These are phyloP conservation scores for Lycocerus yunnanus DNA, from an alignment of 2,888 invertebrate species.

Conservation along the genomic window DNA sequence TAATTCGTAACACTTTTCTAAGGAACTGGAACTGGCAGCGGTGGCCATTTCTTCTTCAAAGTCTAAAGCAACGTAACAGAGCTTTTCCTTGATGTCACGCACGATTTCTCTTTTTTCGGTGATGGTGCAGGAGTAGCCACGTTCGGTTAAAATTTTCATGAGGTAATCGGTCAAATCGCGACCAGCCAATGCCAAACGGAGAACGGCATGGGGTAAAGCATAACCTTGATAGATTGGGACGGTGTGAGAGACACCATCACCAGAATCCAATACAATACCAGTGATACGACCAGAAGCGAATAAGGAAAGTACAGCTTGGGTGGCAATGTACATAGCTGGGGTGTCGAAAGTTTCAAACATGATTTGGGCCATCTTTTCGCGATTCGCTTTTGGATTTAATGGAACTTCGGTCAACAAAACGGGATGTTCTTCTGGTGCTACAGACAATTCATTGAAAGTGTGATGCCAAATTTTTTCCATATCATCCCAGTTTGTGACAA, in stretches of 20 bases:
- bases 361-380: constrained; percentile 90
- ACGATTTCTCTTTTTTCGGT: constrained; percentile 94
- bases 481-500: constrained; percentile 98
- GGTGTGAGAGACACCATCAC: constrained; percentile 95
- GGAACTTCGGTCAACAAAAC: constrained; percentile 87
- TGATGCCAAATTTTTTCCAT: constrained; percentile 99
- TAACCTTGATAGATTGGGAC: constrained; percentile 96
- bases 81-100: constrained; percentile 92
- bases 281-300: constrained; percentile 96
- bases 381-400: constrained; percentile 86
- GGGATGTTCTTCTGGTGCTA: constrained; percentile 92
- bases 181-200: constrained; percentile 90
- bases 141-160: constrained; percentile 92
- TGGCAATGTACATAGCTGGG: constrained; percentile 93
- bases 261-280: constrained; percentile 94
- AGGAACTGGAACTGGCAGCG: constrained; percentile 85
- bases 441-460: constrained; percentile 96
- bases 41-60: constrained; percentile 96
- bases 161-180: constrained; percentile 91
- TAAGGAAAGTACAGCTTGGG: constrained; percentile 89
- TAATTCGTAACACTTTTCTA: constrained; percentile 94
- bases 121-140: constrained; percentile 90
- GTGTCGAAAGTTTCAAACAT: constrained; percentile 94
- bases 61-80: constrained; percentile 89
- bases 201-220: constrained; percentile 90